phyloP scores from a whole-genome alignment of 92 coral and sea anemone species.

The Siderastrea siderea region DNA sequence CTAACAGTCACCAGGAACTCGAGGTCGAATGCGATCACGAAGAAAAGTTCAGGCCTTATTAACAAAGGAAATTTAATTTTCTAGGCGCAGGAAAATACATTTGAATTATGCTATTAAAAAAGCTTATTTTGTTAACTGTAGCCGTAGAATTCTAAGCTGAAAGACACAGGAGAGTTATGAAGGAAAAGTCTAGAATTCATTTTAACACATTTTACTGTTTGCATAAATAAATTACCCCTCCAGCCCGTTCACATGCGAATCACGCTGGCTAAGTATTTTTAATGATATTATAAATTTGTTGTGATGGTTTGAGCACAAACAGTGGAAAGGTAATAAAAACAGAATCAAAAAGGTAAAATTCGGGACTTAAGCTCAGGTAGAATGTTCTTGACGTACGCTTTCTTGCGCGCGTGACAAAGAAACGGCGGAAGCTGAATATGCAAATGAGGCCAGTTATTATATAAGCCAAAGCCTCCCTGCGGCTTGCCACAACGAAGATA shows the following conservation, averaged over 20 bases:
- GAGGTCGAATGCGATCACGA: not conserved
- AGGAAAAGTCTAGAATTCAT: not conserved
- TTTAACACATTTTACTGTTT: not conserved
- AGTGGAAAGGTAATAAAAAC: not conserved
- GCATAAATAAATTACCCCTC: not conserved
- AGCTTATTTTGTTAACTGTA: not conserved
- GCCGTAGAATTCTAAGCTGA: not conserved
- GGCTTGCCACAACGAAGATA: slow-evolving; percentile 32
- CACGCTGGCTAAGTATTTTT: not conserved
- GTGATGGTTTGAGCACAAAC: not conserved
- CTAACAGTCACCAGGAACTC: not conserved
- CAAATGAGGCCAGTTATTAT: slow-evolving; percentile 15
- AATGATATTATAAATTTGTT: not conserved
- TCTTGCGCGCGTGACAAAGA: slow-evolving; percentile 14
- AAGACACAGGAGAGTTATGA: not conserved
- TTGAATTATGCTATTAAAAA: no score
- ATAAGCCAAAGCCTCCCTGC: slow-evolving; percentile 26
- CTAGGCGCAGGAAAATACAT: no score
- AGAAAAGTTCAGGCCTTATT: not conserved
- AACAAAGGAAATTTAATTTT: no score
- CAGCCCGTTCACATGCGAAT: not conserved
- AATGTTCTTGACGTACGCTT: not conserved
- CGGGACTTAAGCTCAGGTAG: not conserved
- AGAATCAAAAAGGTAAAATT: not conserved
- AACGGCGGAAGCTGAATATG: slow-evolving; percentile 32